phyloP scores from a whole-genome alignment of 2,888 invertebrate genomes.

The Chaetoderma sp. region DNA sequence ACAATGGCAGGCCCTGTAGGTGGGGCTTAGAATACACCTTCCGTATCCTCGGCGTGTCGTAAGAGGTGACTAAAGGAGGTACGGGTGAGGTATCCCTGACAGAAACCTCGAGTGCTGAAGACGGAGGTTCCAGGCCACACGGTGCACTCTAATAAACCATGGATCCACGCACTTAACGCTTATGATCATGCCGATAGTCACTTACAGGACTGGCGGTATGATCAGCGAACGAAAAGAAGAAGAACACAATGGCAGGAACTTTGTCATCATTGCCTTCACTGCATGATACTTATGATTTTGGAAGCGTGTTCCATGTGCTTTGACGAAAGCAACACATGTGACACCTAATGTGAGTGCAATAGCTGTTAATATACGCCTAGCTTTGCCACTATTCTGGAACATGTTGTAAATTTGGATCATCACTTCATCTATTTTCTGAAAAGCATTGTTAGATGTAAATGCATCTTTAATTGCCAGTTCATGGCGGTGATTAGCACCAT shows the following conservation, averaged over 20 bases:
- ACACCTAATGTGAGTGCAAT: constrained; percentile 3
- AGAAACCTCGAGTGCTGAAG: no score
- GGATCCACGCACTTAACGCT: no score
- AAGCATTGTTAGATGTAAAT: background rate
- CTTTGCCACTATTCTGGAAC: constrained; percentile 13
- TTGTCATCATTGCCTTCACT: background rate
- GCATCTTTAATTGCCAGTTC: constrained; percentile 12
- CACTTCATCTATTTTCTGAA: constrained; percentile 7
- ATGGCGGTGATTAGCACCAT: constrained; percentile 3
- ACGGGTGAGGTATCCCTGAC: no score
- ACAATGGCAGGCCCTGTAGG: no score
- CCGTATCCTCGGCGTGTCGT: no score
- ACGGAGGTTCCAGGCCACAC: no score
- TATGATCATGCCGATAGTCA: no score
- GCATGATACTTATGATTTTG: constrained; percentile 7
- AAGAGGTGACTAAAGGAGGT: no score
- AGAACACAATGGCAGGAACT: constrained; percentile 5
- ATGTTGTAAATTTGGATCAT: constrained; percentile 8
- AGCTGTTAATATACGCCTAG: background rate
- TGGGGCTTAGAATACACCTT: no score
- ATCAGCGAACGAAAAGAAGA: background rate
- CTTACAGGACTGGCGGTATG: no score
- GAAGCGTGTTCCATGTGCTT: constrained; percentile 1
- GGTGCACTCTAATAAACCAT: no score
- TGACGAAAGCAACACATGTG: constrained; percentile 5